Evolutionary conservation across 2,797 vertebrate genomes (phyloP), one percentile per base, ranked within the genome.

Genomic region (Coregonus sp.): DNA sequence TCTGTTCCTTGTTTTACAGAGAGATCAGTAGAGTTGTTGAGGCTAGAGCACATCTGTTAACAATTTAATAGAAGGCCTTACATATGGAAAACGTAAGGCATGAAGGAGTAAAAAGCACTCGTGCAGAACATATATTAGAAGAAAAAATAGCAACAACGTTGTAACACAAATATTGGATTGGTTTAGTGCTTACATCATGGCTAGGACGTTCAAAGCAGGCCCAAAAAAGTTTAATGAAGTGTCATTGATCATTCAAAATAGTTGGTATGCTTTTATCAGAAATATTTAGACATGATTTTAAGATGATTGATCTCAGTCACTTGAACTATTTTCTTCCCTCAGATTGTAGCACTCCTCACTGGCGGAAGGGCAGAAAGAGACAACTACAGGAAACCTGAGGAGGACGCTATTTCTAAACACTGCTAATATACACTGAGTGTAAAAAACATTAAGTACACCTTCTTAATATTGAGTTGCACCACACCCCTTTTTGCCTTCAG

Each of bases 261-360:
- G 33, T 56, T 5, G 33, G 40, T 47, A 47, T 47, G 40, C 40
- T 47, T 37, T 25, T 35, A n/a, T 69, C 16, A 35, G 20, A 16
- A 37, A 59, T 4, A 47, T 29, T 71, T 14, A 7, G 40, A 18
- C 7, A 18, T 20, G 14, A 31, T 75, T 35, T 68, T 68, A 68
- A 68, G 29, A 7, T 40, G 59, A 69, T 15, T 16, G 67, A 40
- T 69, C 37, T 70, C n/a, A 31, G 33, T 74, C 29, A 78, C 71
- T 67, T 2, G 1, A 18, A 25, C 31, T 65, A 18, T 16, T 78
- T 59, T 78, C 50, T 54, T 37, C 65, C 50, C 51, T 66, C 78
- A 79, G 78, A 75, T 66, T 79, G 78, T 56, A 51, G 14, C 59
- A 2, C 66, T 56, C 16, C 16, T 51, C 56, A 75, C 16, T 79